Evolutionary conservation across 2,113 vertebrate species (phyloP).

Genomic region (Barnardius zonarius): DNA sequence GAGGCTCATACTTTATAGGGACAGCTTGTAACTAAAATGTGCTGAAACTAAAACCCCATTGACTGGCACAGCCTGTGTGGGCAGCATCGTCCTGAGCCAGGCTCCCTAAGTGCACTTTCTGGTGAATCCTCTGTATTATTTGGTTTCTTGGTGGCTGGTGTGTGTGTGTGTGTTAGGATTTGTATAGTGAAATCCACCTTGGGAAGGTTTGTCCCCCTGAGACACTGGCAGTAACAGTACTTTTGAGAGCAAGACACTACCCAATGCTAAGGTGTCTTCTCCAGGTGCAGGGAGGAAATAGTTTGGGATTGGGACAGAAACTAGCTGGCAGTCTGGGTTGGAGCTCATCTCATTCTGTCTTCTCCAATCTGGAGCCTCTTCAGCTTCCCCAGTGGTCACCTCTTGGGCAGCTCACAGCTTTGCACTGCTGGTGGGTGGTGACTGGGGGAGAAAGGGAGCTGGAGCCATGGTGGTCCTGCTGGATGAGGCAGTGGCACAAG

Average conservation of each 20-base stretch:
- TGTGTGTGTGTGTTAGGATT: not conserved
- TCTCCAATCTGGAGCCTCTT: not conserved
- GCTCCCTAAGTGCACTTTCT: not conserved
- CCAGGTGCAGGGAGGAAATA: not conserved
- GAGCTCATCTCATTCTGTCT: not conserved
- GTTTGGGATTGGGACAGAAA: not conserved
- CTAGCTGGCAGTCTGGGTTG: not conserved
- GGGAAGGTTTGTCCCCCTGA: not conserved
- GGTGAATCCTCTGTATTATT: not conserved
- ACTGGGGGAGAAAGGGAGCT: not conserved
- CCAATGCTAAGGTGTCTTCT: not conserved
- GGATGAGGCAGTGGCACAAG: not conserved
- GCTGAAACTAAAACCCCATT: not conserved
- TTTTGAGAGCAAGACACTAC: not conserved
- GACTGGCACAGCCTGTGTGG: not conserved
- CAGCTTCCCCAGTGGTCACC: not conserved
- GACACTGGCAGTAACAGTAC: not conserved
- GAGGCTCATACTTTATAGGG: not conserved
- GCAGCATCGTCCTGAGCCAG: not conserved
- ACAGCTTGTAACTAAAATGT: not conserved
- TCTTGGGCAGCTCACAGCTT: accelerated
- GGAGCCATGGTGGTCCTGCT: not conserved
- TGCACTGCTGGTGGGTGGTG: not conserved
- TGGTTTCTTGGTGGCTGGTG: not conserved
- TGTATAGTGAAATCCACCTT: not conserved